A percentile compares a stretch with the other conserved stretches of the same genome.
These are phyloP conservation scores for Sebastiscus albofasciatus DNA, from an alignment of 2,797 vertebrate genomes.

Conservation along the genomic window DNA sequence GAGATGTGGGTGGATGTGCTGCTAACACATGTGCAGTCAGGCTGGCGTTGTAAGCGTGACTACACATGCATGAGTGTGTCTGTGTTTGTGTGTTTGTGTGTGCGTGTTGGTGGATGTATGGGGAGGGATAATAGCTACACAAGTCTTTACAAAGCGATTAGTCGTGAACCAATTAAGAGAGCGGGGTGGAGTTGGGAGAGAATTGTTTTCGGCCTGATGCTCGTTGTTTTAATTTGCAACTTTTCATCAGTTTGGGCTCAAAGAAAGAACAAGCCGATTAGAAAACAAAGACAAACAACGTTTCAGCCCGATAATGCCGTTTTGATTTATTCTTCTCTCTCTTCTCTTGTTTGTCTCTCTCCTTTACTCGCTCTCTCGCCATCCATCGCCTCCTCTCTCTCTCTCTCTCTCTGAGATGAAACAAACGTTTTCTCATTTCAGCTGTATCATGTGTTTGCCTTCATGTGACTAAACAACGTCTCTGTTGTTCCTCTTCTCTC, in stretches of 20 bases:
- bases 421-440: neutral
- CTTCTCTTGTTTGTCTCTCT: conserved; percentile 20
- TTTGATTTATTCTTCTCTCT: conserved; percentile 53
- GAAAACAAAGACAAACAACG: conserved; percentile 55
- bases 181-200: conserved; percentile 8
- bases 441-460: neutral
- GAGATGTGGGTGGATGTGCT: neutral
- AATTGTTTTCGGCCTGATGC: conserved; percentile 42
- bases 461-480: neutral
- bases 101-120: neutral
- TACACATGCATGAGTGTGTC: neutral
- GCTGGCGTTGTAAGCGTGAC: neutral
- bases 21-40: neutral
- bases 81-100: conserved; percentile 6
- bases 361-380: neutral
- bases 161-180: conserved; percentile 54
- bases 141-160: conserved; percentile 65
- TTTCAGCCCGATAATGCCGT: conserved; percentile 36
- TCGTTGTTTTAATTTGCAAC: conserved; percentile 59
- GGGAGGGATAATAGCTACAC: conserved; percentile 39
- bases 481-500: neutral
- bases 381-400: neutral
- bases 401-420: neutral
- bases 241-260: conserved; percentile 57
- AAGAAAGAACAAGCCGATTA: conserved; percentile 57